A percentile compares a stretch with the other conserved stretches of the same genome.
These are phyloP conservation scores for Dermatemys mawii DNA, from an alignment of 2,113 vertebrate species.

Conservation along the genomic window DNA sequence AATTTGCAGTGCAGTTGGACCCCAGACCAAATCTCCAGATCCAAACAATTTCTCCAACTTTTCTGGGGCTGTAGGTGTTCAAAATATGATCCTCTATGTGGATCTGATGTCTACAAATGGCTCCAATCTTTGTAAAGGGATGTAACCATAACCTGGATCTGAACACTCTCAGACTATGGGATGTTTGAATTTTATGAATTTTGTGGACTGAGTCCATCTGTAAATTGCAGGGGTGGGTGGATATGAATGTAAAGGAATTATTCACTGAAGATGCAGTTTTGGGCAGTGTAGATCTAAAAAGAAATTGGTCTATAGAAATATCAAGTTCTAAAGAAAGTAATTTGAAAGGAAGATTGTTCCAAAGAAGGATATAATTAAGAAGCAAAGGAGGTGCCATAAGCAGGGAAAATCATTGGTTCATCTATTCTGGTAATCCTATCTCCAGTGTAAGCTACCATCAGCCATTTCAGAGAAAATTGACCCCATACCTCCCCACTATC, in stretches of 20 bases:
- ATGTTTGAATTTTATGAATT: not conserved
- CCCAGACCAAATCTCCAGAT: not conserved
- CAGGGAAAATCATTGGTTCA: not conserved
- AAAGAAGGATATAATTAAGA: not conserved
- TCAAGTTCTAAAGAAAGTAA: not conserved
- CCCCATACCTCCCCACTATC: not conserved
- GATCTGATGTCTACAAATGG: not conserved
- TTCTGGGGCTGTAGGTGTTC: not conserved
- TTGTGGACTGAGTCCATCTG: not conserved
- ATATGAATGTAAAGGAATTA: not conserved
- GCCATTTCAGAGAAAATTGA: not conserved
- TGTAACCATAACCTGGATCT: not conserved
- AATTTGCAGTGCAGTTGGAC: not conserved
- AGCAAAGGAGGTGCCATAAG: not conserved
- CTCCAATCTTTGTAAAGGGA: not conserved
- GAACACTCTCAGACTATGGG: not conserved
- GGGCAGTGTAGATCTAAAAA: not conserved
- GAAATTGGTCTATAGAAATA: not conserved
- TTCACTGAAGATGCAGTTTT: not conserved
- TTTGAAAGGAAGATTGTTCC: not conserved
- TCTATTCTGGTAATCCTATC: not conserved
- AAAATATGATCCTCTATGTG: rapidly evolving
- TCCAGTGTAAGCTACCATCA: not conserved
- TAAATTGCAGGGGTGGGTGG: not conserved
- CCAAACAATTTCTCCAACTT: not conserved